Percentiles rank a stretch among this genome's conserved stretches.
Evolutionary conservation across 1,140 invertebrate genomes (phyloP).

Genomic region (Philaenus spumarius): DNA sequence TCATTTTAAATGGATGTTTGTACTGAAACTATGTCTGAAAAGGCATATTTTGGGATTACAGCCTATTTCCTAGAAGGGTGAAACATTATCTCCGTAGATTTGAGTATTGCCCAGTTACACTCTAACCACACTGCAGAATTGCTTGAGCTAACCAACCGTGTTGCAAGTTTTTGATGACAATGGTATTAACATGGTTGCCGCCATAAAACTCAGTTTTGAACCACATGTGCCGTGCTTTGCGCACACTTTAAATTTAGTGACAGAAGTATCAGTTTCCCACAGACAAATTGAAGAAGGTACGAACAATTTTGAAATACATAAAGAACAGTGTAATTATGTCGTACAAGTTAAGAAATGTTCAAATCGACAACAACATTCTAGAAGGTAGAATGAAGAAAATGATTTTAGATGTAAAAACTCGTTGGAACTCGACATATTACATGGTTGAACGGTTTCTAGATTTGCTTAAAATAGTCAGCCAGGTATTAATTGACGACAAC

Average conservation of each 20-base stretch:
- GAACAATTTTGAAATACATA: too few species aligned
- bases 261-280: too few species aligned
- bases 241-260: slow-evolving; percentile 14
- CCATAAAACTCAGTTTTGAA: neutral
- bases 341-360: too few species aligned
- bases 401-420: slow-evolving; percentile 33
- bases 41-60: slow-evolving; percentile 9
- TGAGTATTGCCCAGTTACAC: slow-evolving; percentile 17
- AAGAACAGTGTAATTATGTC: too few species aligned
- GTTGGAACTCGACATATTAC: slow-evolving; percentile 38
- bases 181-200: slow-evolving; percentile 35
- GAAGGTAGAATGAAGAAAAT: slow-evolving; percentile 28
- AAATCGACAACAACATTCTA: too few species aligned
- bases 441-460: slow-evolving; percentile 38
- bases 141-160: slow-evolving; percentile 31
- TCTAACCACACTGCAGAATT: slow-evolving; percentile 32
- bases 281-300: too few species aligned
- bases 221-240: slow-evolving; percentile 19
- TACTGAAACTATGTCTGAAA: slow-evolving; percentile 7
- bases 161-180: slow-evolving; percentile 36
- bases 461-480: slow-evolving; percentile 31
- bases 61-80: neutral
- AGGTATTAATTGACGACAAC: slow-evolving; percentile 33
- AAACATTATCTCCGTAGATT: slow-evolving; percentile 6
- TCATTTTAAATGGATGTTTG: slow-evolving; percentile 1